Base-by-base conservation (phyloP, 1,140 invertebrate species). In the Drosophila nannoptera region DNA sequence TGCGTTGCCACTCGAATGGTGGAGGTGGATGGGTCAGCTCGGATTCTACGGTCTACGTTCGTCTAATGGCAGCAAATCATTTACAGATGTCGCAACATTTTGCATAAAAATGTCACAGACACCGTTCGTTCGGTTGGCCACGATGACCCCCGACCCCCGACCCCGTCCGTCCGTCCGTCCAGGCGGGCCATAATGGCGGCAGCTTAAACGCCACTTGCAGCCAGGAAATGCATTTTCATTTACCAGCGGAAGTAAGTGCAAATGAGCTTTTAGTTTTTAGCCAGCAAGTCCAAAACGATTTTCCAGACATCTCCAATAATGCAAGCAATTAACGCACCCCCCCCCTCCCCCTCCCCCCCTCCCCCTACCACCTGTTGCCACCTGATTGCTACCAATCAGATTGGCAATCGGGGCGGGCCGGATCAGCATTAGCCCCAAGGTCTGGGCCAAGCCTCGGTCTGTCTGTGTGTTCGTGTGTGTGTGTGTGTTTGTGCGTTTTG, bases 151-250 rank as follows among this genome's bases (percentile, higher is more conserved):
- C n/a, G n/a, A n/a, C n/a, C n/a, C n/a, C n/a, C n/a, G n/a, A 22
- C 22, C 22, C 22, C 1, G 22, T 2, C 22, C 22, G 22, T 22
- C 3, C 3, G 22, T 22, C 22, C 22, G 22, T 22, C 22, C 22
- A 22, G 22, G 3, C 22, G 22, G 22, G 22, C 61, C 40, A 70
- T 42, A 70, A 48, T 60, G 63, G 64, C 63, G 63, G 50, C 58
- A 52, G 52, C 69, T 76, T 84, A 84, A 83, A 83, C 76, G 81
- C 65, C 65, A 77, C 86, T 86, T 69, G 52, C 77, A 75, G 58
- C 71, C 81, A 87, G 87, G 87, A 88, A 88, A 88, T 88, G 87
- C 78, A 87, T 84, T 87, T 88, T 84, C 87, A 88, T 88, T 88
- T 88, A 69, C 73, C 70, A 87, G 49, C 82, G 87, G 87, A 88